Conservation (phyloP, 2,113 vertebrate species). For the Actenoides lindsayi region DNA sequence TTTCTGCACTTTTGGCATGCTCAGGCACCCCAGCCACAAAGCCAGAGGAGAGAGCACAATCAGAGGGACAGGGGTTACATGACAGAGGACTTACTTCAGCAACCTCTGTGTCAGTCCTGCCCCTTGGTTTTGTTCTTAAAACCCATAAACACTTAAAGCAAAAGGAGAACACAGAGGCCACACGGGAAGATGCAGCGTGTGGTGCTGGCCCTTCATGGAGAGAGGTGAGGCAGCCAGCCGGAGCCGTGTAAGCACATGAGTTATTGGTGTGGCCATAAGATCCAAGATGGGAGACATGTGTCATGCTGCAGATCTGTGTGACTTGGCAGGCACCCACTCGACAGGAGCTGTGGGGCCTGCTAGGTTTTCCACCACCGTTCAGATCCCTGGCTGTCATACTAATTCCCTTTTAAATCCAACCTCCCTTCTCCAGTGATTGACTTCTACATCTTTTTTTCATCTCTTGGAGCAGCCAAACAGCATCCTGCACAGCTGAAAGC, state of each 20-base stretch:
- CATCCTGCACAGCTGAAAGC: constrained; percentile 52
- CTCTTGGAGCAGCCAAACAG: constrained; percentile 20
- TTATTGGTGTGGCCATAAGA: not conserved
- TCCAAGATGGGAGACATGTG: not conserved
- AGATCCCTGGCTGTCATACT: not conserved
- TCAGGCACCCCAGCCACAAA: not conserved
- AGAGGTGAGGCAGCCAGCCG: not conserved
- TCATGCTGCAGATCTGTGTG: not conserved
- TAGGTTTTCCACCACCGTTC: not conserved
- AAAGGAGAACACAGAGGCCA: not conserved
- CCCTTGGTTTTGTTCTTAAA: constrained; percentile 15
- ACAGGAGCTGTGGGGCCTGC: not conserved
- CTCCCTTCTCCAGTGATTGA: constrained; percentile 25
- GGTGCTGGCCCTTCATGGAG: not conserved
- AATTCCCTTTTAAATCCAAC: constrained; percentile 6
- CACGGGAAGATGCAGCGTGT: not conserved
- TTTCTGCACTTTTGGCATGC: not conserved
- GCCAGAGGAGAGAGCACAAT: not conserved
- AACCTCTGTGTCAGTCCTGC: not conserved
- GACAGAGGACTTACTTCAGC: not conserved
- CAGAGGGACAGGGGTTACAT: not conserved
- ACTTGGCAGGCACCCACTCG: not conserved
- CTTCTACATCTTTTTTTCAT: constrained; percentile 21
- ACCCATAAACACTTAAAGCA: not conserved
- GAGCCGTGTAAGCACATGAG: not conserved